phyloP scores from a whole-genome alignment of 35 echinoderm and acorn worm genomes.

The Patiria miniata region DNA sequence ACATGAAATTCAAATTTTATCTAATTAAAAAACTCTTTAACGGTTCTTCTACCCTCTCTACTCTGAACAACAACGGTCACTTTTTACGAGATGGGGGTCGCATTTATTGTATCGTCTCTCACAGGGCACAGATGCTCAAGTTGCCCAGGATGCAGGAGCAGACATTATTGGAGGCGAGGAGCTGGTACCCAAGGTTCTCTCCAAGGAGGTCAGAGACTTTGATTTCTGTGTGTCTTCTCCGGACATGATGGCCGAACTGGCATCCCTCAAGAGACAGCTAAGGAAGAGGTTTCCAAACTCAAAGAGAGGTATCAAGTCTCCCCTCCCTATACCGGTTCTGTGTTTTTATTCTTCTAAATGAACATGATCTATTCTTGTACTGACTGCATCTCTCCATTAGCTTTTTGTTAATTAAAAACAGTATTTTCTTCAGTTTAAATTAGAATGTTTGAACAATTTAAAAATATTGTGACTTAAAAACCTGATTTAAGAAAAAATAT shows the following conservation, averaged over 20 bases:
- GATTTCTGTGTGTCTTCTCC: slow-evolving; percentile 70
- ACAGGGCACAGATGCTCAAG: slow-evolving; percentile 50
- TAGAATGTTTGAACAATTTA: background rate
- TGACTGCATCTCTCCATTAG: background rate
- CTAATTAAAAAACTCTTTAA: no score
- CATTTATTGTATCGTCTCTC: background rate
- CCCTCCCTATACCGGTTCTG: background rate
- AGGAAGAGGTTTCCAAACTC: slow-evolving; percentile 75
- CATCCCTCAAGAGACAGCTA: slow-evolving; percentile 57
- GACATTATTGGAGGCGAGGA: slow-evolving; percentile 42
- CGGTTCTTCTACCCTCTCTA: no score
- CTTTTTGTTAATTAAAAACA: background rate
- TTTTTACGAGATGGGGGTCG: no score
- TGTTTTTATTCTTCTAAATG: background rate
- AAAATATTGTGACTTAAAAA: background rate
- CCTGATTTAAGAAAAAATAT: background rate
- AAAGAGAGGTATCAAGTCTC: slow-evolving; percentile 68
- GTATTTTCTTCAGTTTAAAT: background rate
- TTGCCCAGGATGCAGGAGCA: slow-evolving; percentile 51
- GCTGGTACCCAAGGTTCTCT: slow-evolving; percentile 40
- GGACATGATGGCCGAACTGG: slow-evolving; percentile 45
- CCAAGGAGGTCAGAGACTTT: slow-evolving; percentile 31
- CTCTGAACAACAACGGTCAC: no score
- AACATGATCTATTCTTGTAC: background rate
- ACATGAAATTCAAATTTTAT: no score